These are phyloP conservation scores for Pseudopodoces humilis DNA, from an alignment of 2,113 vertebrate genomes.

Conservation along the genomic window DNA sequence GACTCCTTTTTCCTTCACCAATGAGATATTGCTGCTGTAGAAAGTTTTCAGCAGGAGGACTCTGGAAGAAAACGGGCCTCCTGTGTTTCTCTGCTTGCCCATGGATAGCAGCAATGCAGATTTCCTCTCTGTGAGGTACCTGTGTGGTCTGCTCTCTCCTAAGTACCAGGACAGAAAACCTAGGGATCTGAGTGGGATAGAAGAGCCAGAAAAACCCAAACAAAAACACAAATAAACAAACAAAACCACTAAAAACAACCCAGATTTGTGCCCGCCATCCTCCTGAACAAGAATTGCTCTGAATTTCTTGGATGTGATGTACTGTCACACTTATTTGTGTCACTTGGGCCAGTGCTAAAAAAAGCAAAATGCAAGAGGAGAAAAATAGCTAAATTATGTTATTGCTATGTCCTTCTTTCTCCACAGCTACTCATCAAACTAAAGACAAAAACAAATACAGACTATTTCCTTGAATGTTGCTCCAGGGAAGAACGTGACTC, in stretches of 20 bases:
- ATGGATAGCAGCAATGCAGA: rapidly evolving
- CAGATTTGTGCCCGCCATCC: background rate
- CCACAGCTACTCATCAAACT: conserved; percentile 87
- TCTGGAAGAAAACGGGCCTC: background rate
- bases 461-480: conserved; percentile 90
- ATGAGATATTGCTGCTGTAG: background rate
- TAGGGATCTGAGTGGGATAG: rapidly evolving
- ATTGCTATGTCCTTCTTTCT: conserved; percentile 26
- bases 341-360: background rate
- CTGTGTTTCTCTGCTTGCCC: rapidly evolving
- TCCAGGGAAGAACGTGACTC: conserved; percentile 90
- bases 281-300: background rate
- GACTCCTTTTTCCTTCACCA: background rate
- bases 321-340: background rate
- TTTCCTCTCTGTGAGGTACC: background rate
- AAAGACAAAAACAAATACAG: conserved; percentile 80
- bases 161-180: background rate
- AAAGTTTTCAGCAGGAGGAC: background rate
- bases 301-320: background rate
- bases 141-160: background rate
- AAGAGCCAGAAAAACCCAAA: background rate
- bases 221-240: background rate
- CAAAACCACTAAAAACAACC: background rate
- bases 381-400: background rate
- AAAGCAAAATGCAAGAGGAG: background rate